Conservation (phyloP, 2,888 invertebrate genomes). For the Kuschelorhynchus macadamiae region DNA sequence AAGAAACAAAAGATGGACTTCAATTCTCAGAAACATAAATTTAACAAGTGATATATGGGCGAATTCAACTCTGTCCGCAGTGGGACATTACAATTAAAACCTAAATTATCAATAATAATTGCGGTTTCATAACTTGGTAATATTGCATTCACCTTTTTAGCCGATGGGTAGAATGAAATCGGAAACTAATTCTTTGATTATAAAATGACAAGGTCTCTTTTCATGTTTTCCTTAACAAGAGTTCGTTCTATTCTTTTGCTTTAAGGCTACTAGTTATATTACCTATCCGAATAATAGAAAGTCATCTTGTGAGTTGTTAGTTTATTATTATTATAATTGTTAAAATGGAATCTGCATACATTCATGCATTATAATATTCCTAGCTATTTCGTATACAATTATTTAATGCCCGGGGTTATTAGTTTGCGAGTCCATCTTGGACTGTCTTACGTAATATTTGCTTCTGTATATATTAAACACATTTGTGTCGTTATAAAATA, state of each 20-base stretch:
- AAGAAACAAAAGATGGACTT: too few relatives aligned
- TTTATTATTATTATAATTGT: constrained; percentile 8
- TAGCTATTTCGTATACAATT: too few relatives aligned
- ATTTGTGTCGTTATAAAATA: too few relatives aligned
- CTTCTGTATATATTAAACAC: too few relatives aligned
- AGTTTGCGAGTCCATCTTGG: too few relatives aligned
- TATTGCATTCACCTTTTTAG: constrained; percentile 33
- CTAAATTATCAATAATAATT: too few relatives aligned
- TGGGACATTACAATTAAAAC: constrained; percentile 9
- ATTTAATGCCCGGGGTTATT: too few relatives aligned
- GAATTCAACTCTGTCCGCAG: too few relatives aligned
- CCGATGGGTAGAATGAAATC: constrained; percentile 29
- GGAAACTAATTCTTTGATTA: constrained; percentile 31
- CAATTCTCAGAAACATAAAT: too few relatives aligned
- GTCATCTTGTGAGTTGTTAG: constrained; percentile 19
- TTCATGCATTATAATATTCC: too few relatives aligned
- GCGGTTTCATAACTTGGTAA: constrained; percentile 24
- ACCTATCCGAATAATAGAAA: constrained; percentile 16
- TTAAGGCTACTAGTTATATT: constrained; percentile 13
- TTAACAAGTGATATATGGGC: too few relatives aligned
- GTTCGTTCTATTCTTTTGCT: constrained; percentile 16
- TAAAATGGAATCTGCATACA: constrained; percentile 14
- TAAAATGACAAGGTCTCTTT: constrained; percentile 43
- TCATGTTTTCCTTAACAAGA: constrained; percentile 39
- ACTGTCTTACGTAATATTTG: too few relatives aligned